A percentile compares a stretch with the other conserved stretches of the same genome.
phyloP scores from a whole-genome alignment of 2,797 vertebrate genomes.

The Emys orbicularis region DNA sequence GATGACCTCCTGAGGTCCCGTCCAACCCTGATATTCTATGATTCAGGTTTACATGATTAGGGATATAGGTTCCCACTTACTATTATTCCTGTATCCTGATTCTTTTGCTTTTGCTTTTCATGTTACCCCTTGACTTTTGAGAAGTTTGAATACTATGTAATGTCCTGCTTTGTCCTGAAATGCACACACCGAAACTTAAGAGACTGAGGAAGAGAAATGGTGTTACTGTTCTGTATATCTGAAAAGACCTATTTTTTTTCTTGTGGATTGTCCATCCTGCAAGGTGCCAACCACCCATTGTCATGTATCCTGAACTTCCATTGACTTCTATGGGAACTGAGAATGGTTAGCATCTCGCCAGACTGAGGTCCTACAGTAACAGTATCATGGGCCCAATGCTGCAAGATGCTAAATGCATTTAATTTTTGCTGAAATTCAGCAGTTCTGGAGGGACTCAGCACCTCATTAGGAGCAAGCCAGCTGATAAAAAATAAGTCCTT shows the following conservation, averaged over 20 bases:
- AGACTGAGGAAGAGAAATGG: not conserved
- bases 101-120: not conserved
- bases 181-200: rapidly evolving
- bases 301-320: not conserved
- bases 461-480: not conserved
- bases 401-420: too few species aligned
- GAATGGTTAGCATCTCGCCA: not conserved
- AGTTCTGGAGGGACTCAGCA: not conserved
- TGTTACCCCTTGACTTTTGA: not conserved
- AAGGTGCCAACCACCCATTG: not conserved
- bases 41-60: not conserved
- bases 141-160: not conserved
- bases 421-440: not conserved
- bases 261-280: not conserved
- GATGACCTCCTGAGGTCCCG: too few species aligned
- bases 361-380: not conserved
- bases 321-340: not conserved
- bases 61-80: not conserved
- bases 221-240: not conserved
- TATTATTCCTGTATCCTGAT: rapidly evolving
- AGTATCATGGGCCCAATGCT: too few species aligned
- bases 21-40: too few species aligned
- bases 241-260: not conserved
- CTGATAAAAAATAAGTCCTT: rapidly evolving
- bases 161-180: not conserved